These are phyloP conservation scores for Allobates femoralis DNA, from an alignment of 2,797 vertebrate species.

Conservation along the genomic window DNA sequence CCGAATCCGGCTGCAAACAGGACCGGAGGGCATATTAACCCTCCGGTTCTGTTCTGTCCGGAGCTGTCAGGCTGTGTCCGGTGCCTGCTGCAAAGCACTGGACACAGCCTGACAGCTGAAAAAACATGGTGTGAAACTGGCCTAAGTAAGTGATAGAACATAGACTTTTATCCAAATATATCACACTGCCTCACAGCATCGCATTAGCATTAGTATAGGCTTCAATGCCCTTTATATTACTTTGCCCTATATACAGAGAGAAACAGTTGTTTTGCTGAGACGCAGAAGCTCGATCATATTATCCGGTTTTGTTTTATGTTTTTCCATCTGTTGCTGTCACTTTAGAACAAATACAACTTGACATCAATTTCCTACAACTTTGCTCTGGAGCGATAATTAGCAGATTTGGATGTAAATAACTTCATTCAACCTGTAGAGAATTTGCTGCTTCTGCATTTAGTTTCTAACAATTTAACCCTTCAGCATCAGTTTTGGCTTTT, in stretches of 20 bases:
- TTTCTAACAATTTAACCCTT: not conserved
- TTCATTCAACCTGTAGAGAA: not conserved
- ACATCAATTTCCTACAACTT: conserved; percentile 24
- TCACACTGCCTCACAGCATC: not conserved
- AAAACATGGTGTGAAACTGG: no score
- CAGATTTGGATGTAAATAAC: not conserved
- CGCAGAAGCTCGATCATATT: not conserved
- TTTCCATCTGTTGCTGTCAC: conserved; percentile 46
- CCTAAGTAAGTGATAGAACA: no score
- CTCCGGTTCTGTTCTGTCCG: no score
- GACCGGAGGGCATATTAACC: no score
- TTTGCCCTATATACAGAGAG: not conserved
- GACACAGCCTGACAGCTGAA: no score
- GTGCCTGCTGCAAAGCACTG: no score
- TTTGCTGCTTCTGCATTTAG: not conserved
- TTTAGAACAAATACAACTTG: conserved; percentile 31
- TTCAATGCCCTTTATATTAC: not conserved
- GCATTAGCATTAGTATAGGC: not conserved
- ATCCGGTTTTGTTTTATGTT: conserved; percentile 37
- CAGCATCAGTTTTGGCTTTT: no score
- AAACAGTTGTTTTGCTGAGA: not conserved
- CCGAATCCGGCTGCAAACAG: no score
- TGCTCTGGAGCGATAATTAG: conserved; percentile 60
- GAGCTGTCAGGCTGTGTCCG: no score
- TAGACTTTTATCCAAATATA: not conserved